These are phyloP conservation scores for Aptenodytes forsteri DNA, from an alignment of 2,113 vertebrate genomes.

Conservation along the genomic window DNA sequence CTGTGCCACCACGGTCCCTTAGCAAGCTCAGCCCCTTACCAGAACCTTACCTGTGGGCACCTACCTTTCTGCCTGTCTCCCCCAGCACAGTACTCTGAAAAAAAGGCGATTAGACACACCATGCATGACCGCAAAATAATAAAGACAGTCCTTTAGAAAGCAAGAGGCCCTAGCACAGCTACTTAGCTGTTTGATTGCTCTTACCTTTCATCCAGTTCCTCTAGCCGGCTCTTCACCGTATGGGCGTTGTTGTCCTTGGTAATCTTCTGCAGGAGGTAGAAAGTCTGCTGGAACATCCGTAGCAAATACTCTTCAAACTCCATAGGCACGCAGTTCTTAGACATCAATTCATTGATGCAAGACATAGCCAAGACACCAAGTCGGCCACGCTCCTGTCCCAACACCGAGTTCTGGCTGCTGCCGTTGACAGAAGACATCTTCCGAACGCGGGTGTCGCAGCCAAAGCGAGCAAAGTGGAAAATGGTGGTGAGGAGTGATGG, in stretches of 20 bases:
- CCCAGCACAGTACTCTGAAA: slow-evolving; percentile 58
- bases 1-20: not conserved
- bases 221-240: slow-evolving; percentile 89
- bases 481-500: slow-evolving; percentile 95
- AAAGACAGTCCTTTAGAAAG: not conserved
- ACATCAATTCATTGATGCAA: slow-evolving; percentile 98
- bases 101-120: slow-evolving; percentile 59
- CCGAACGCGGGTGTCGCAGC: slow-evolving; percentile 85
- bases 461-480: slow-evolving; percentile 97
- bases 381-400: slow-evolving; percentile 82
- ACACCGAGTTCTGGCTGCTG: slow-evolving; percentile 72
- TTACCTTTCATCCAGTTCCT: slow-evolving; percentile 97
- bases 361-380: slow-evolving; percentile 95
- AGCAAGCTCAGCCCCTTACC: not conserved
- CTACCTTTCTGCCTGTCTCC: slow-evolving; percentile 29
- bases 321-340: slow-evolving; percentile 98
- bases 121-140: not conserved
- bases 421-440: slow-evolving; percentile 87
- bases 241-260: slow-evolving; percentile 93
- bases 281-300: slow-evolving; percentile 98
- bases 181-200: not conserved
- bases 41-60: slow-evolving; percentile 51
- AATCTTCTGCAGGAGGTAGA: slow-evolving; percentile 97
- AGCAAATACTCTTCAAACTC: slow-evolving; percentile 98
- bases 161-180: not conserved